phyloP scores from a whole-genome alignment of 2,113 vertebrate species.

The Gallinago paraguaiae region DNA sequence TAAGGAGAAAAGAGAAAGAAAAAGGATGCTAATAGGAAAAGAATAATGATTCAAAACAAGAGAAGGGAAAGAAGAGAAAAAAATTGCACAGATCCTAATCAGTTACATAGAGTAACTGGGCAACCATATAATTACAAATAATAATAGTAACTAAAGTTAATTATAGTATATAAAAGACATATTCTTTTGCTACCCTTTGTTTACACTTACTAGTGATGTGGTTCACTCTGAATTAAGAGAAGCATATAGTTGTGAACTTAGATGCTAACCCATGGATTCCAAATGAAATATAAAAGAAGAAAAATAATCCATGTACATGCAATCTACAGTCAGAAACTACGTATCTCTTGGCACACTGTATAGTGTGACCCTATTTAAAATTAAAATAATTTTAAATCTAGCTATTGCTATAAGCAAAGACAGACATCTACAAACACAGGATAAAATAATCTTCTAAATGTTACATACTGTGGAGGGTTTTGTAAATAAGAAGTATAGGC shows the following conservation, averaged over 20 bases:
- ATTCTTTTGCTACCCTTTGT: background rate
- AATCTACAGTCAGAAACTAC: background rate
- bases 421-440: background rate
- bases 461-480: background rate
- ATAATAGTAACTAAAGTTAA: background rate
- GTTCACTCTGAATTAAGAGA: background rate
- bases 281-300: background rate
- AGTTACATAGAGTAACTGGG: background rate
- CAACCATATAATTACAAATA: background rate
- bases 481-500: background rate
- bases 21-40: background rate
- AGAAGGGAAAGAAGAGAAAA: background rate
- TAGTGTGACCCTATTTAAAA: background rate
- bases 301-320: background rate
- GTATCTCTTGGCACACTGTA: background rate
- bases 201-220: background rate
- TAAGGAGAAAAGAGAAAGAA: background rate
- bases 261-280: background rate
- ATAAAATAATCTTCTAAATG: background rate
- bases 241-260: background rate
- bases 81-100: background rate
- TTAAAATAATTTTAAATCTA: background rate
- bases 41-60: background rate
- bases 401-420: background rate
- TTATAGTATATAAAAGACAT: background rate